These are phyloP conservation scores for Heterodera carotae DNA, from an alignment of 1,140 invertebrate species.

Conservation along the genomic window DNA sequence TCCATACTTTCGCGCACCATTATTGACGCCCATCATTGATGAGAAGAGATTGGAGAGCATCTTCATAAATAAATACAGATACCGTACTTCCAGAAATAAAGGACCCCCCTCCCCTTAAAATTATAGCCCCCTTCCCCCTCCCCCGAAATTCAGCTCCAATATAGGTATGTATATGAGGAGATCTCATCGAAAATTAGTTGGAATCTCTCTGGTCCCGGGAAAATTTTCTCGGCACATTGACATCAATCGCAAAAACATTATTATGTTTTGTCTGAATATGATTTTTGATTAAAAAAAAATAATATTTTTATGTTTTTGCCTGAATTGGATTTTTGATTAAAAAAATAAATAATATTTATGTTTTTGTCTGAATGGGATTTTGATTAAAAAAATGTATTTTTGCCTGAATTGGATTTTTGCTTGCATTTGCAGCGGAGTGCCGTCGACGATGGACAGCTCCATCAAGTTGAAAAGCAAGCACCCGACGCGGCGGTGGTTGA, in stretches of 20 bases:
- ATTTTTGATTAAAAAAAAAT: too few relatives aligned
- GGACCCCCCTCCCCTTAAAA: too few relatives aligned
- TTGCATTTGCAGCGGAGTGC: neutral
- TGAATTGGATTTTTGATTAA: neutral
- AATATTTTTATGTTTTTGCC: neutral
- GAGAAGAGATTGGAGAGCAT: conserved; percentile 9
- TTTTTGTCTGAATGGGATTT: too few relatives aligned
- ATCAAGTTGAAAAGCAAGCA: neutral
- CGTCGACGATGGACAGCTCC: neutral
- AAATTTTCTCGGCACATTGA: too few relatives aligned
- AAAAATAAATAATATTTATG: too few relatives aligned
- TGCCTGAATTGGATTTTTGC: neutral
- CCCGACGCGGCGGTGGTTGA: neutral
- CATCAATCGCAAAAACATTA: too few relatives aligned
- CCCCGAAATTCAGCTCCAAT: too few relatives aligned
- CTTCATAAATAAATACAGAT: neutral
- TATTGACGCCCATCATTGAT: neutral
- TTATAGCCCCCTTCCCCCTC: too few relatives aligned
- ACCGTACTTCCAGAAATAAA: neutral
- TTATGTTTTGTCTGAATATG: too few relatives aligned
- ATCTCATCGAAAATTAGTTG: too few relatives aligned
- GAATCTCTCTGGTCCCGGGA: too few relatives aligned
- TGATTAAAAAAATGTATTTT: neutral
- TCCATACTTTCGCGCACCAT: neutral
- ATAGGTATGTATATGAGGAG: too few relatives aligned